Evolutionary conservation across 2,113 vertebrate species (phyloP).

Genomic region (Bujurquina vittata): DNA sequence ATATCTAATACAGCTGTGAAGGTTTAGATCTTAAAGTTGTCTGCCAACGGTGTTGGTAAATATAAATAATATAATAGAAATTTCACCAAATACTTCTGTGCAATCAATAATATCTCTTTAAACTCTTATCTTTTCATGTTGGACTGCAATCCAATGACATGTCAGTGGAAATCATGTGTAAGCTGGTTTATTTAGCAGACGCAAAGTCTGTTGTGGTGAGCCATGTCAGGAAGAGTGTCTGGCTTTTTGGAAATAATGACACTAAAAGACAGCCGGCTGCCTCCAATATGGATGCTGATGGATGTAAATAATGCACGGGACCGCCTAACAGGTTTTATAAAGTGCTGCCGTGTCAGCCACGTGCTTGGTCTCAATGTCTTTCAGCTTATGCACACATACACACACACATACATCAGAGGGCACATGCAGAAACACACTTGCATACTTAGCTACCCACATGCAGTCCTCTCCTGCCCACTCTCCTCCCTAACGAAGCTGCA

Average conservation of each 20-base stretch:
- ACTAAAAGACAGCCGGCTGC: slow-evolving; percentile 32
- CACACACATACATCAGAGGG: not conserved
- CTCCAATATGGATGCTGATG: slow-evolving; percentile 62
- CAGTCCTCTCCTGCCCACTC: slow-evolving; percentile 40
- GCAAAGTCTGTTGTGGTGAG: slow-evolving; percentile 40
- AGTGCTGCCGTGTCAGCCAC: slow-evolving; percentile 71
- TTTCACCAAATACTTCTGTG: not conserved
- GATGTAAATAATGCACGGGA: slow-evolving; percentile 77
- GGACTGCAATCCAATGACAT: not conserved
- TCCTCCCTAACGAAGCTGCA: slow-evolving; percentile 18
- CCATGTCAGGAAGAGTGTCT: slow-evolving; percentile 26
- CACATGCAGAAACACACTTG: slow-evolving; percentile 26
- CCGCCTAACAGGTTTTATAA: slow-evolving; percentile 59
- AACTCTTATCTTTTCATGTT: not conserved
- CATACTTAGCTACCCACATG: slow-evolving; percentile 47
- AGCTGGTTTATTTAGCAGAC: slow-evolving; percentile 45
- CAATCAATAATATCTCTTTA: not conserved
- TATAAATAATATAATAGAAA: not conserved
- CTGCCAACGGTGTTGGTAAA: not conserved
- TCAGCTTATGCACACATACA: slow-evolving; percentile 15
- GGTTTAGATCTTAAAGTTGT: not conserved
- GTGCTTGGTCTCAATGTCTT: slow-evolving; percentile 24
- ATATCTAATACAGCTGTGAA: not conserved
- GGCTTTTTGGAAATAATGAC: slow-evolving; percentile 51
- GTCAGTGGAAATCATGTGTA: not conserved